Percentiles rank a stretch among this genome's conserved stretches.
Evolutionary conservation across 2,888 invertebrate genomes (phyloP).

Genomic region (Villa cingulata): DNA sequence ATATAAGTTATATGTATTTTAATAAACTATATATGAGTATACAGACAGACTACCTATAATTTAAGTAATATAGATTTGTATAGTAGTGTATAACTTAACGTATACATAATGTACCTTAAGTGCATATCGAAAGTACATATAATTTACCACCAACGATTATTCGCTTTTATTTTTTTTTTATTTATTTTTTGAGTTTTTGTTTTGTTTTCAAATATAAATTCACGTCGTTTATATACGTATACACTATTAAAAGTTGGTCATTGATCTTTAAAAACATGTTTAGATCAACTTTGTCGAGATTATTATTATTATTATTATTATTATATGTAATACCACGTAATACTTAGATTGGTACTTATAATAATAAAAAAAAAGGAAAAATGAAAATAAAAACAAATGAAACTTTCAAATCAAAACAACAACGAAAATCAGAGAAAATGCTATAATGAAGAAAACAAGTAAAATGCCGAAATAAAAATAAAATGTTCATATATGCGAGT

Average conservation of each 20-base stretch:
- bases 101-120: neutral
- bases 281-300: neutral
- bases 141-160: neutral
- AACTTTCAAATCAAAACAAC: neutral
- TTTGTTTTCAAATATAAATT: no score
- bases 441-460: neutral
- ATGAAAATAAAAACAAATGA: neutral
- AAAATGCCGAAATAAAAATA: neutral
- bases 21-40: neutral
- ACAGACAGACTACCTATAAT: neutral
- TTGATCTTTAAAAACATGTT: conserved; percentile 10
- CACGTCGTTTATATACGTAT: neutral
- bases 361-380: neutral
- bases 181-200: no score
- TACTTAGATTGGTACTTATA: no score
- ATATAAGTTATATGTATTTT: neutral
- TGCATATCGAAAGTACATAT: neutral
- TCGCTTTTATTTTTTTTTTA: no score
- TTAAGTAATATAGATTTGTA: no score
- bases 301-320: no score
- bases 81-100: no score
- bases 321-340: no score
- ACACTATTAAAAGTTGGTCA: conserved; percentile 7
- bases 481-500: neutral
- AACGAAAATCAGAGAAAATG: neutral